phyloP scores from a whole-genome alignment of 2,797 vertebrate species.

The Emys orbicularis region DNA sequence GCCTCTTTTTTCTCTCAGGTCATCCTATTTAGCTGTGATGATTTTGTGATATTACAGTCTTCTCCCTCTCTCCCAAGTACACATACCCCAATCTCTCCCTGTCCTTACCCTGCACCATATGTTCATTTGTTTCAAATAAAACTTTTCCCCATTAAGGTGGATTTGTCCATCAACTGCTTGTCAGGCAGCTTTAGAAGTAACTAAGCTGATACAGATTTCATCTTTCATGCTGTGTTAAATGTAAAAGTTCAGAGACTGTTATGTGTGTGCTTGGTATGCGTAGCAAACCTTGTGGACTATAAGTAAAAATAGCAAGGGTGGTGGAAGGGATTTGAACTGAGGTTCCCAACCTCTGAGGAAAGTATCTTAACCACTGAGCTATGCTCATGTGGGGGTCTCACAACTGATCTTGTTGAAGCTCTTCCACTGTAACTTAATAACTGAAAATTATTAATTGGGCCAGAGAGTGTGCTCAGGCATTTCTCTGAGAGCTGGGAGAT shows the following conservation, averaged over 20 bases:
- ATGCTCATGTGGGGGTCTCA: too few species aligned
- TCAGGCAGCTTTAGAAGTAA: constrained; percentile 19
- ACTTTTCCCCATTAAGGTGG: constrained; percentile 1
- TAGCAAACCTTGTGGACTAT: not conserved
- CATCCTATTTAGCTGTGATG: not conserved
- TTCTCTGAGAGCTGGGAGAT: not conserved
- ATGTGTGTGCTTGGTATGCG: not conserved
- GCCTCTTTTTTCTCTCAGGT: fast-evolving
- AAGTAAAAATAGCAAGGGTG: not conserved
- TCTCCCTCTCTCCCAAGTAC: not conserved
- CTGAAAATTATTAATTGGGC: not conserved
- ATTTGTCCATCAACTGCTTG: not conserved
- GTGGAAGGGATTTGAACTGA: not conserved
- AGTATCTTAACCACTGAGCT: too few species aligned
- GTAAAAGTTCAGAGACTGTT: not conserved
- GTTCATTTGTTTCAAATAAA: not conserved
- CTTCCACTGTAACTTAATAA: not conserved
- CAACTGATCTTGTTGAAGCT: not conserved
- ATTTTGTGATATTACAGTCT: not conserved
- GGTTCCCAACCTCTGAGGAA: too few species aligned
- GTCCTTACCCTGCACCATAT: not conserved
- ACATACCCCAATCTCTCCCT: not conserved
- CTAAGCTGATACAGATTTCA: constrained; percentile 2
- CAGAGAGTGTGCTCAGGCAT: not conserved
- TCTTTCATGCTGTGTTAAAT: too few species aligned